Percentiles rank a stretch among this genome's conserved stretches.
These are phyloP conservation scores for Drosophila paranaensis DNA, from an alignment of 2,888 invertebrate genomes.

Conservation along the genomic window DNA sequence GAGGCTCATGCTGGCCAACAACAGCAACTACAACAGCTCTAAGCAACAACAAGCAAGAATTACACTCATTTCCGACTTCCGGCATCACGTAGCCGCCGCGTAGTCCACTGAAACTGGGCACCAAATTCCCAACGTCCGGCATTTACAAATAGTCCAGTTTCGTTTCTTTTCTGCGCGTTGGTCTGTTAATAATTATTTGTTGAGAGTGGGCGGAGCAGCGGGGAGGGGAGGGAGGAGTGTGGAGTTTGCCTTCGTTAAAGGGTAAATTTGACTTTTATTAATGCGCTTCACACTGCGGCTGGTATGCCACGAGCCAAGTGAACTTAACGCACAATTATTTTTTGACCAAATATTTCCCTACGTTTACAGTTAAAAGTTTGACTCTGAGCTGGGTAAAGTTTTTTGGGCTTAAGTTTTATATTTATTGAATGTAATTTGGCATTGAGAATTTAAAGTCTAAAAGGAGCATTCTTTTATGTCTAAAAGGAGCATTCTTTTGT, in stretches of 20 bases:
- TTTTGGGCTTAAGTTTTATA: background rate
- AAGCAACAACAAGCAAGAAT: constrained; percentile 44
- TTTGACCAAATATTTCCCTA: background rate
- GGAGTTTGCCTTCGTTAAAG: constrained; percentile 23
- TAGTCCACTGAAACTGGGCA: constrained; percentile 38
- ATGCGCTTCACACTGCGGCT: constrained; percentile 15
- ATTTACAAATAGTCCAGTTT: constrained; percentile 36
- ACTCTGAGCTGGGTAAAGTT: background rate
- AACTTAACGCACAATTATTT: background rate
- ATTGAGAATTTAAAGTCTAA: too few species aligned
- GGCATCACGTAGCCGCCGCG: constrained; percentile 69
- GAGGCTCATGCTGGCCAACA: constrained; percentile 21
- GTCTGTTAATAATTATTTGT: constrained; percentile 44
- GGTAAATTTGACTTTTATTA: constrained; percentile 31
- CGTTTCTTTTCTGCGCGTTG: constrained; percentile 30
- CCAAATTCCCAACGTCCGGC: constrained; percentile 60
- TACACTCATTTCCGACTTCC: constrained; percentile 72
- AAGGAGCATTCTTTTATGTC: too few species aligned
- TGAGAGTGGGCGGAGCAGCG: background rate
- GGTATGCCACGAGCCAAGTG: constrained; percentile 14
- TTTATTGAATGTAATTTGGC: background rate
- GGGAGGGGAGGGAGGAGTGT: background rate
- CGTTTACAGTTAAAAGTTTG: background rate
- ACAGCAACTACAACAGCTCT: constrained; percentile 16
- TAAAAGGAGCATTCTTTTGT: too few species aligned